Evolutionary conservation across 2,888 invertebrate species (phyloP).

Genomic region (Amphipyra tragopoginis): DNA sequence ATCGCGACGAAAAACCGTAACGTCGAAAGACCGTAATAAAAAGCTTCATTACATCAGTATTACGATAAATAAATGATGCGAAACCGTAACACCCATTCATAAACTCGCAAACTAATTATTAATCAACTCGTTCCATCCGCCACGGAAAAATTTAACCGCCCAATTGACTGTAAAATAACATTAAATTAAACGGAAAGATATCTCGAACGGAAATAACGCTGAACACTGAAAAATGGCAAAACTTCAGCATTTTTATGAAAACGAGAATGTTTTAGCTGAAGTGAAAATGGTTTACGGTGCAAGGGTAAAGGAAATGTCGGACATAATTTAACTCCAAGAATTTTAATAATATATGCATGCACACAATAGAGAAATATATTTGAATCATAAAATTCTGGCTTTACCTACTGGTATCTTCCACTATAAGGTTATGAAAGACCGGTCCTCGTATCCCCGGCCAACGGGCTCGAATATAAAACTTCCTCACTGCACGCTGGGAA

Average conservation of each 20-base stretch:
- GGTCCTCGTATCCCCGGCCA: too few species aligned
- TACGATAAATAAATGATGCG: slow-evolving; percentile 23
- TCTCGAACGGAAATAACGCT: slow-evolving; percentile 59
- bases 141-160: slow-evolving; percentile 43
- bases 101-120: slow-evolving; percentile 51
- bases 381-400: too few species aligned
- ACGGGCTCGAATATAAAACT: too few species aligned
- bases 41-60: slow-evolving; percentile 15
- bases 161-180: slow-evolving; percentile 66
- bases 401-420: too few species aligned
- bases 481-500: too few species aligned
- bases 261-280: slow-evolving; percentile 6
- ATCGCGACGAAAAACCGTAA: too few species aligned
- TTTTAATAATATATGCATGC: neutral
- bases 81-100: slow-evolving; percentile 22
- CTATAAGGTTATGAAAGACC: too few species aligned
- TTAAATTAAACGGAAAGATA: slow-evolving; percentile 67
- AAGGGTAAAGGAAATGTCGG: neutral
- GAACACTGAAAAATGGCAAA: slow-evolving; percentile 38
- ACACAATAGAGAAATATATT: too few species aligned
- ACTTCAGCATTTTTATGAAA: slow-evolving; percentile 37
- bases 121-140: slow-evolving; percentile 39
- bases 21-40: neutral
- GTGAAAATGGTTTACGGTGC: slow-evolving; percentile 1
- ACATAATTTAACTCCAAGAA: neutral